phyloP scores from a whole-genome alignment of 2,797 vertebrate genomes.

The Sebastes matsubarae region DNA sequence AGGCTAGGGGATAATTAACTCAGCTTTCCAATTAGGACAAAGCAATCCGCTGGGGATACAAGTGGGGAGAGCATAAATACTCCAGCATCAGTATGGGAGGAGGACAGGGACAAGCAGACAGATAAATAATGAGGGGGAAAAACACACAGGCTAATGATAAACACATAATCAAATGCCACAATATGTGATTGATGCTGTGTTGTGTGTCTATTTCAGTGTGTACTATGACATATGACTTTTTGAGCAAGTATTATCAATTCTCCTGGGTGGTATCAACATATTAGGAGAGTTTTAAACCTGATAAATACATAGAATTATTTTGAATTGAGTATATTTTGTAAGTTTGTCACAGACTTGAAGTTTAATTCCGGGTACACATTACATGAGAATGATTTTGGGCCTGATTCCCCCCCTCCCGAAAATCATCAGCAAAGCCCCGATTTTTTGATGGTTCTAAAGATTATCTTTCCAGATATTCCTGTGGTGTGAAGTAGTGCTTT shows the following conservation, averaged over 20 bases:
- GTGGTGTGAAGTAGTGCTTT: no score
- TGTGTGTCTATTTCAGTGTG: background rate
- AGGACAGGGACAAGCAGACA: conserved; percentile 49
- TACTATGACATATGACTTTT: background rate
- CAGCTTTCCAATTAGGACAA: conserved; percentile 81
- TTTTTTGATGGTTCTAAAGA: no score
- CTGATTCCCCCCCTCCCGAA: no score
- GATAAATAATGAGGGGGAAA: conserved; percentile 54
- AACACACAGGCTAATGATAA: conserved; percentile 25
- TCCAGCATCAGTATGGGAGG: conserved; percentile 46
- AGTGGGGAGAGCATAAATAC: conserved; percentile 71
- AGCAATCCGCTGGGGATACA: conserved; percentile 71
- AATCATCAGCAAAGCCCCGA: no score
- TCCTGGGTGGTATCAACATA: background rate
- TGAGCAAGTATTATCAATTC: background rate
- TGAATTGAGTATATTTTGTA: background rate
- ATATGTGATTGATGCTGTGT: conserved; percentile 9
- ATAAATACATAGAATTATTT: background rate
- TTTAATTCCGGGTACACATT: no score
- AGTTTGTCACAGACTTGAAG: background rate
- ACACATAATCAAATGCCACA: conserved; percentile 15
- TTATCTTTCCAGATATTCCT: no score
- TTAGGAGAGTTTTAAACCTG: background rate
- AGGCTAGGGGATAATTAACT: conserved; percentile 82
- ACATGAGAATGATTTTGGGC: no score